Evolutionary conservation across 2,888 invertebrate species (phyloP).

Genomic region (Tetropium fuscum): DNA sequence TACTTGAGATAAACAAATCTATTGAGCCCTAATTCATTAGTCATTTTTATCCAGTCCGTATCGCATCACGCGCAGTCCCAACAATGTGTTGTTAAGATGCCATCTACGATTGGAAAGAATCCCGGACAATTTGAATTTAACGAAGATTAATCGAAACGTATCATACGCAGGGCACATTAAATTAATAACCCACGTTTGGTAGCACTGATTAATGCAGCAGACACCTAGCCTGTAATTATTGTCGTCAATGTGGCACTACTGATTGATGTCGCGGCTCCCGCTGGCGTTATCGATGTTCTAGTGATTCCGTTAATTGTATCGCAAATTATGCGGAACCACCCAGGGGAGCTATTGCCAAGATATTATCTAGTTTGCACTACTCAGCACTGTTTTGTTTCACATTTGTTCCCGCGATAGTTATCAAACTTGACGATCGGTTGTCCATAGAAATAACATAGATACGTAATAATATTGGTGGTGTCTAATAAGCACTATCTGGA

Average conservation of each 20-base stretch:
- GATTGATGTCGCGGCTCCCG: slow-evolving; percentile 49
- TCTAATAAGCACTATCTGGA: too few relatives aligned
- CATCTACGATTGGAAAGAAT: slow-evolving; percentile 49
- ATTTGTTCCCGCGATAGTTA: too few relatives aligned
- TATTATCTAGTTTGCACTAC: slow-evolving; percentile 2
- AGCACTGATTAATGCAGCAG: slow-evolving; percentile 55
- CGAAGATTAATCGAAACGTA: slow-evolving; percentile 62
- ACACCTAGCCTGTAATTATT: slow-evolving; percentile 53
- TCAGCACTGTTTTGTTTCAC: slow-evolving; percentile 2
- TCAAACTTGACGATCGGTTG: too few relatives aligned
- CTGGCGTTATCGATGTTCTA: slow-evolving; percentile 11
- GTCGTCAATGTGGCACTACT: slow-evolving; percentile 54
- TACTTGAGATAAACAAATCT: slow-evolving; percentile 16
- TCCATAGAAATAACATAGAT: too few relatives aligned
- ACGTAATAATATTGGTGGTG: too few relatives aligned
- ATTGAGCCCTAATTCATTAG: slow-evolving; percentile 50
- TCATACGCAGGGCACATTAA: slow-evolving; percentile 53
- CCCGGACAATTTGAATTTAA: slow-evolving; percentile 62
- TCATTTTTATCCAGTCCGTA: slow-evolving; percentile 58
- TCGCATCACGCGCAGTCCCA: slow-evolving; percentile 52
- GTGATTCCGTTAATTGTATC: slow-evolving; percentile 9
- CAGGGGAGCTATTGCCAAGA: slow-evolving; percentile 6
- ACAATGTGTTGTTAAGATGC: slow-evolving; percentile 61
- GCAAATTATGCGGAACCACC: slow-evolving; percentile 14
- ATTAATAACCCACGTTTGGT: slow-evolving; percentile 55